Conservation (phyloP, 2,888 invertebrate genomes). For the Actias luna region DNA sequence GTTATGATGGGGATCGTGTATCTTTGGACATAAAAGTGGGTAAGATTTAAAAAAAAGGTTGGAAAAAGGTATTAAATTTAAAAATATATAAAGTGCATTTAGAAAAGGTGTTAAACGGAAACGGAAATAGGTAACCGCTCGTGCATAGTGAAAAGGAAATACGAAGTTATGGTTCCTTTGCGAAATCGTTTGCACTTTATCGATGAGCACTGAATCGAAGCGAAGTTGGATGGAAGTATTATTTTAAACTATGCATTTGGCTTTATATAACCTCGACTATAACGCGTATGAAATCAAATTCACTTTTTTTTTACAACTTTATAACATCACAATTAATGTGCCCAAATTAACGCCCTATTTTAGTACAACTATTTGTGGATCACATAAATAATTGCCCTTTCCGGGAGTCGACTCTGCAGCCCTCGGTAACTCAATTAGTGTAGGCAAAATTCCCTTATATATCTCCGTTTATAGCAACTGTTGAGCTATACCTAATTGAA, state of each 20-base stretch:
- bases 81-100: not conserved
- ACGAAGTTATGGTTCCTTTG: conserved; percentile 2
- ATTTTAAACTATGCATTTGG: conserved; percentile 1
- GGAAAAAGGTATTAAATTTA: not conserved
- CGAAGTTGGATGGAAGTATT: not conserved
- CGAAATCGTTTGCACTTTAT: not conserved
- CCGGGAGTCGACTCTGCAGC: no score
- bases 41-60: no score
- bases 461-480: no score
- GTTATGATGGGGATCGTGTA: no score
- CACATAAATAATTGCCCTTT: no score
- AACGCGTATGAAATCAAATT: not conserved
- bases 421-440: no score
- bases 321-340: no score
- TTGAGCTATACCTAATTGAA: no score
- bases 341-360: no score
- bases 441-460: no score
- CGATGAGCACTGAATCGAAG: not conserved
- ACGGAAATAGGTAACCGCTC: not conserved
- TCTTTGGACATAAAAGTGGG: no score
- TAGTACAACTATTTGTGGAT: no score
- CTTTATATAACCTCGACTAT: not conserved
- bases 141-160: conserved; percentile 1
- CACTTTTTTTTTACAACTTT: not conserved
- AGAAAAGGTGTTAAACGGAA: not conserved